Percentiles rank a stretch among this genome's conserved stretches.
These are phyloP conservation scores for Himantopus leucocephalus DNA, from an alignment of 2,113 vertebrate species.

Conservation along the genomic window DNA sequence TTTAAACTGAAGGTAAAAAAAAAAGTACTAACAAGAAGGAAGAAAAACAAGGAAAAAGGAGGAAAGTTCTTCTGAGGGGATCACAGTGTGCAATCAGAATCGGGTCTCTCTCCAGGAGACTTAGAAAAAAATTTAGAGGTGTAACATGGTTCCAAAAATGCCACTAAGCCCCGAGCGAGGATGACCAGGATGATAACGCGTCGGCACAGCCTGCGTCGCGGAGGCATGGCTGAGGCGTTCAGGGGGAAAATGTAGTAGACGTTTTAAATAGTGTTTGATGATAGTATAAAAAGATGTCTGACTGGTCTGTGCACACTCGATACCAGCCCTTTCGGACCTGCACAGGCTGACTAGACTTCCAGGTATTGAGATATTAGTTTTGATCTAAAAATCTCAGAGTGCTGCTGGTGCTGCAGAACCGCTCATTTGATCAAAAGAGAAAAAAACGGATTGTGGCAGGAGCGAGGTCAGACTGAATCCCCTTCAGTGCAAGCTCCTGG, in stretches of 20 bases:
- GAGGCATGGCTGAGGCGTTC: neutral
- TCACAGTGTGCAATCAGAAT: neutral
- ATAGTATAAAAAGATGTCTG: neutral
- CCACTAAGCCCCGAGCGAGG: accelerated
- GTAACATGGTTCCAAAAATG: neutral
- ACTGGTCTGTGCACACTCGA: accelerated
- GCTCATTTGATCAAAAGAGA: neutral
- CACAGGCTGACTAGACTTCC: neutral
- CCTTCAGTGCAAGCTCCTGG: neutral
- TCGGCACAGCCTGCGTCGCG: accelerated
- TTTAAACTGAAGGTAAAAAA: neutral
- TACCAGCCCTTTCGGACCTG: neutral
- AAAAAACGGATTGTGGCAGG: neutral
- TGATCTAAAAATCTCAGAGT: neutral
- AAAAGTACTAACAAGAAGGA: neutral
- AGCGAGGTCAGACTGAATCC: neutral
- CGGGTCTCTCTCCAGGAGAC: neutral
- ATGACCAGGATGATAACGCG: accelerated
- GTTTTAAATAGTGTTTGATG: neutral
- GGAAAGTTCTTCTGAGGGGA: neutral
- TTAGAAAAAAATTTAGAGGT: too few species aligned
- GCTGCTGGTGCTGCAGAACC: neutral
- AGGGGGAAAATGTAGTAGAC: neutral
- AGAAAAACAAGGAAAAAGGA: neutral
- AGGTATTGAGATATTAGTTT: neutral